Evolutionary conservation across 2,888 invertebrate species (phyloP), one percentile per base, ranked within the genome.

Genomic region (Andrena minutula): DNA sequence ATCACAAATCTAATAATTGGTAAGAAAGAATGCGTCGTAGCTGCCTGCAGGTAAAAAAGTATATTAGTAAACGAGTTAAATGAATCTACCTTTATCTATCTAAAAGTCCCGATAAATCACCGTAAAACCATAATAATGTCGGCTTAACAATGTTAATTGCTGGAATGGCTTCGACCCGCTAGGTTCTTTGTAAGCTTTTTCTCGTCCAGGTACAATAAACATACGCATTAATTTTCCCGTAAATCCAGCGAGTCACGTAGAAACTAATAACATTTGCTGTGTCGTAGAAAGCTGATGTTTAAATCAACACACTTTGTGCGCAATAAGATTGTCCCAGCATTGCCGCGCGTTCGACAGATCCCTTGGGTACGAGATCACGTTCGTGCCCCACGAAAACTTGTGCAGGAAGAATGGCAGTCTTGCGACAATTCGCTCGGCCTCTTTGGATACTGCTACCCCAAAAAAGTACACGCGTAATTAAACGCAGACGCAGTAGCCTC

Each of bases 81-180:
- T 75, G 79, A 84, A 81, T 71, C 65, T 63, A 47, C 32, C 72
- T 64, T 78, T 56, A 66, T 32, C 63, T 30, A 73, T 71, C 86
- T 83, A 82, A 87, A 82, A 89, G 85, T 88, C 72, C 53, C 84
- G 68, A 88, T 89, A 89, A 91, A 90, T 92, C 90, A 89, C 82
- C 72, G 83, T 58, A 76, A 83, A 75, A 72, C 81, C 68, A 79
- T 65, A 72, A 66, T 75, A 41, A 66, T 80, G 83, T 82, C 81
- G 80, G 70, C 70, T 76, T 73, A 79, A 86, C 88, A 87, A 90
- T 91, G 89, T 91, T 91, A 89, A 92, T 92, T 91, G 87, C 88
- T 82, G 64, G 80, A 84, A 86, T 80, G 68, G 79, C 84, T 76
- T 74, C 86, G 74, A 86, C 70, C 58, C 64, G 47, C 58, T 47